Conservation (phyloP, 2,888 invertebrate genomes). For the Andrena trimmerana region DNA sequence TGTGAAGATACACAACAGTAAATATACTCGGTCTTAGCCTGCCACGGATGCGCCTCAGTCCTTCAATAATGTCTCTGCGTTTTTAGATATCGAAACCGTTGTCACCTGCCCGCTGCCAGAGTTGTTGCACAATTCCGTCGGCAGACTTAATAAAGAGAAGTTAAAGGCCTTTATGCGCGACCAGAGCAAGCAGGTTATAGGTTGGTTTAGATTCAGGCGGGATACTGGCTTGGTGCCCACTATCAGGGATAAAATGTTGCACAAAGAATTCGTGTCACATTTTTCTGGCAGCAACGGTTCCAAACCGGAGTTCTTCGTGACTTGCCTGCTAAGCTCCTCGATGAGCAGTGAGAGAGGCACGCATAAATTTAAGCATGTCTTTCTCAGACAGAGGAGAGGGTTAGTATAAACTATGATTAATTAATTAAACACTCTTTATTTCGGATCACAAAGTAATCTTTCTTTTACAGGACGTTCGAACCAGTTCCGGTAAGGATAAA, state of each 20-base stretch:
- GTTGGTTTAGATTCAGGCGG: slow-evolving; percentile 89
- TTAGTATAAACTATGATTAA: slow-evolving; percentile 83
- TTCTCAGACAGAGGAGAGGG: slow-evolving; percentile 87
- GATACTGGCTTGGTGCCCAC: slow-evolving; percentile 87
- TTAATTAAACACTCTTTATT: background rate
- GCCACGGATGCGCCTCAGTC: background rate
- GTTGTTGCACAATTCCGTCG: slow-evolving; percentile 87
- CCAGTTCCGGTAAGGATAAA: slow-evolving; percentile 81
- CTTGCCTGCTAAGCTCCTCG: slow-evolving; percentile 88
- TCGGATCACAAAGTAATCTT: background rate
- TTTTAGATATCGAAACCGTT: slow-evolving; percentile 87
- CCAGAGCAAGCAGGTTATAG: slow-evolving; percentile 87
- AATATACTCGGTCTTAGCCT: slow-evolving; percentile 58
- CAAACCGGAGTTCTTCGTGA: slow-evolving; percentile 87
- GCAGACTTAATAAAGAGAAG: slow-evolving; percentile 87
- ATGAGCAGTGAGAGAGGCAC: slow-evolving; percentile 86
- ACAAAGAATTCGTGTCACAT: slow-evolving; percentile 88
- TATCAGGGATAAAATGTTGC: slow-evolving; percentile 88
- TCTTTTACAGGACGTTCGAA: slow-evolving; percentile 74
- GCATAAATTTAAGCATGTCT: slow-evolving; percentile 88
- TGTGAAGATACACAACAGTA: slow-evolving; percentile 87
- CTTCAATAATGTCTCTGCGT: slow-evolving; percentile 1
- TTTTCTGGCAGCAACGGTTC: slow-evolving; percentile 84
- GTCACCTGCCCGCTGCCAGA: slow-evolving; percentile 87
- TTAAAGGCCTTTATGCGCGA: slow-evolving; percentile 86